These are phyloP conservation scores for Agrotis exclamationis DNA, from an alignment of 2,888 invertebrate genomes.

Conservation along the genomic window DNA sequence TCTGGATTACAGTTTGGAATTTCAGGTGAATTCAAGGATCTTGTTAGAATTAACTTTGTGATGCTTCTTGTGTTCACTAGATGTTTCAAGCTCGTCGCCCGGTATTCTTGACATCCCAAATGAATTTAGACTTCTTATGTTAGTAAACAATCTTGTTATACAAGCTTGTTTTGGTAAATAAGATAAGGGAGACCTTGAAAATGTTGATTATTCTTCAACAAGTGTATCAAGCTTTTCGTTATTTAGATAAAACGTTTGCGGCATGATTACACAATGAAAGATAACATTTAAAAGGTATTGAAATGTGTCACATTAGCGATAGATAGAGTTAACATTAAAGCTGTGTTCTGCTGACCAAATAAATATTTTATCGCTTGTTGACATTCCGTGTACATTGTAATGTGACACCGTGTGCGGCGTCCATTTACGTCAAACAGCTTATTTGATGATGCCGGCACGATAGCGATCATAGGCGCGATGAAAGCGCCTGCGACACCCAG, in stretches of 20 bases:
- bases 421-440: constrained; percentile 77
- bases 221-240: constrained; percentile 42
- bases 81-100: constrained; percentile 8
- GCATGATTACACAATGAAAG: constrained; percentile 26
- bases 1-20: constrained; percentile 57
- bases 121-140: constrained; percentile 29
- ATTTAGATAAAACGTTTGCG: constrained; percentile 28
- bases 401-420: constrained; percentile 77
- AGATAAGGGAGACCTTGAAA: constrained; percentile 44
- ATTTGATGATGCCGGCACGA: constrained; percentile 76
- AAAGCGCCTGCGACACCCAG: constrained; percentile 76
- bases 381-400: constrained; percentile 81
- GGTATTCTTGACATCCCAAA: constrained; percentile 36
- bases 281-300: constrained; percentile 40
- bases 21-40: constrained; percentile 65
- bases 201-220: constrained; percentile 37
- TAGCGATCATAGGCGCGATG: constrained; percentile 72
- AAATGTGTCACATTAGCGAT: constrained; percentile 36
- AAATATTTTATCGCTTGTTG: constrained; percentile 81
- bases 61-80: constrained; percentile 45
- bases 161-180: constrained; percentile 39
- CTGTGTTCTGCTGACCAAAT: constrained; percentile 71
- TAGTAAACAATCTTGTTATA: constrained; percentile 44
- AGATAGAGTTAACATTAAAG: constrained; percentile 56
- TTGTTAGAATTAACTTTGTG: constrained; percentile 55